phyloP scores from a whole-genome alignment of 2,113 vertebrate species.

The Silurus meridionalis region DNA sequence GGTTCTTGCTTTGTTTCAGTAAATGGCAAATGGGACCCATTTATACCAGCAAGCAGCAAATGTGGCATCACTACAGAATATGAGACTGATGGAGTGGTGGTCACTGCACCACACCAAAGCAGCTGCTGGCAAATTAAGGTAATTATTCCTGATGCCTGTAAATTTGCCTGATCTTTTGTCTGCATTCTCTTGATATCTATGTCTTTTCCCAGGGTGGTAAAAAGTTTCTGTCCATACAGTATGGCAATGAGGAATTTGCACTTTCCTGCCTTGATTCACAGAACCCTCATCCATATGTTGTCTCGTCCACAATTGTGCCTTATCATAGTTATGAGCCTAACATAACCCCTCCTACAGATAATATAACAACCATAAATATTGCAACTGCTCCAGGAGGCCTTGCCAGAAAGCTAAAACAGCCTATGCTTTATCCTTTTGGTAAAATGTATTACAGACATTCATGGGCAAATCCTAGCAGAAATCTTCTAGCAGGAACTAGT shows the following conservation, averaged over 20 bases:
- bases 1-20: slow-evolving; percentile 34
- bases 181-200: background rate
- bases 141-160: background rate
- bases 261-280: slow-evolving; percentile 28
- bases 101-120: slow-evolving; percentile 47
- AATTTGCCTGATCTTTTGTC: background rate
- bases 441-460: background rate
- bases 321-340: background rate
- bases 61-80: slow-evolving; percentile 46
- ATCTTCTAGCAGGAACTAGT: background rate
- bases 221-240: background rate
- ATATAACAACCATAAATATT: background rate
- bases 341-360: background rate
- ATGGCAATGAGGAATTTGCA: slow-evolving; percentile 13
- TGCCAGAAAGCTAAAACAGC: background rate
- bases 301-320: background rate
- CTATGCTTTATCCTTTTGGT: background rate
- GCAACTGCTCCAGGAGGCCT: background rate
- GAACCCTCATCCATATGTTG: background rate
- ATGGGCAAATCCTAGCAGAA: background rate
- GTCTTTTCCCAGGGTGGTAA: background rate
- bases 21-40: slow-evolving; percentile 48
- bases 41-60: slow-evolving; percentile 20
- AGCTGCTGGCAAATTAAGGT: slow-evolving; percentile 49
- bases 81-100: slow-evolving; percentile 42